phyloP scores from a whole-genome alignment of 2,888 invertebrate species.

The Opisthograptis luteolata region DNA sequence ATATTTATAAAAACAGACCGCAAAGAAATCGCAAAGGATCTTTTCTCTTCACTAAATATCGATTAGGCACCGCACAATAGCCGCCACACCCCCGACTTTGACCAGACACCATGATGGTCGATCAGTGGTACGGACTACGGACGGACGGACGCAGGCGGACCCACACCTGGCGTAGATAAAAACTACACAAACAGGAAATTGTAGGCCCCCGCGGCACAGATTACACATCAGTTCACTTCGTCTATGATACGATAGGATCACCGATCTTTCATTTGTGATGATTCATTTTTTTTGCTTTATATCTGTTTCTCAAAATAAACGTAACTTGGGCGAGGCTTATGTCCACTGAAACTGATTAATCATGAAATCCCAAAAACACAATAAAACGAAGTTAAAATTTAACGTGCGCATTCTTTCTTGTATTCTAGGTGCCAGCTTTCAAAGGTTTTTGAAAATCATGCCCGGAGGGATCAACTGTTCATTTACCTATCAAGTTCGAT shows the following conservation, averaged over 20 bases:
- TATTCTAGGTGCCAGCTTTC: too few species aligned
- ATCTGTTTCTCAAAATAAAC: too few species aligned
- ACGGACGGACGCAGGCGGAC: constrained; percentile 12
- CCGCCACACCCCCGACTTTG: constrained; percentile 8
- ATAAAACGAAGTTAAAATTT: too few species aligned
- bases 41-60: constrained; percentile 24
- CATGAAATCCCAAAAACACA: too few species aligned
- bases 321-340: too few species aligned
- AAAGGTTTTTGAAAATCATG: too few species aligned
- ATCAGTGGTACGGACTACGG: background rate
- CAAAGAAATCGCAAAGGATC: constrained; percentile 3
- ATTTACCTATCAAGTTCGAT: too few species aligned
- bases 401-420: too few species aligned
- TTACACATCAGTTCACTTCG: background rate
- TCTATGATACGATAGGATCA: constrained; percentile 2
- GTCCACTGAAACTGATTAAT: too few species aligned
- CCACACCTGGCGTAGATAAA: constrained; percentile 44
- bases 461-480: too few species aligned
- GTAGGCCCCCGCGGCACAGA: constrained; percentile 13
- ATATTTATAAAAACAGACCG: constrained; percentile 18
- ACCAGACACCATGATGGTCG: constrained; percentile 6
- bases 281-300: too few species aligned
- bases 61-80: constrained; percentile 22
- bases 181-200: constrained; percentile 29
- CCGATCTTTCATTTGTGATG: background rate